These are phyloP conservation scores for Apamea crenata DNA, from an alignment of 2,888 invertebrate species.

Conservation along the genomic window DNA sequence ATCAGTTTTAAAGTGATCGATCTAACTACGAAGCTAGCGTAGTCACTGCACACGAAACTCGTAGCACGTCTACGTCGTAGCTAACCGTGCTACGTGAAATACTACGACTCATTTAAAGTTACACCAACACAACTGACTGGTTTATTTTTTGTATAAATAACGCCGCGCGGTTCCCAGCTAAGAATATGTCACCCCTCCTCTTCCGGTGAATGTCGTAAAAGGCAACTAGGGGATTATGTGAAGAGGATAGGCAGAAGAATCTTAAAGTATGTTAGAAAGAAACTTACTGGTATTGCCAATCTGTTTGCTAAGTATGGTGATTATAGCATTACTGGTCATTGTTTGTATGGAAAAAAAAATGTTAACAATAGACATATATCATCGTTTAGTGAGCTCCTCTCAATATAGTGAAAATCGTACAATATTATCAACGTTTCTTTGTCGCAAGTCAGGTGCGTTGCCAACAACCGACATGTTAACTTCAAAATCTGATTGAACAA, in stretches of 20 bases:
- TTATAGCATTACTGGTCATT: background rate
- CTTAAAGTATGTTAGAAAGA: conserved; percentile 6
- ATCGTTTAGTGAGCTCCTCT: too few species aligned
- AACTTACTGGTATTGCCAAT: background rate
- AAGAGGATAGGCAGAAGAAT: conserved; percentile 11
- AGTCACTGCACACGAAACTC: conserved; percentile 47
- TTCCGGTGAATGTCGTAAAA: conserved; percentile 22
- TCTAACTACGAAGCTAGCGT: conserved; percentile 49
- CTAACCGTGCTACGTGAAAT: conserved; percentile 48
- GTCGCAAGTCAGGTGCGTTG: background rate
- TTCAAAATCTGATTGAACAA: conserved; percentile 34
- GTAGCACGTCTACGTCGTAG: conserved; percentile 60
- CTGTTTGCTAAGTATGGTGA: background rate
- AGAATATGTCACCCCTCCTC: conserved; percentile 41
- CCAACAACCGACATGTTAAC: conserved; percentile 10
- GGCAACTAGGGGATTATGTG: conserved; percentile 35
- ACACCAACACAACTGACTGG: conserved; percentile 36
- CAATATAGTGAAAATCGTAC: background rate
- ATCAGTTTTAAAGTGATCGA: conserved; percentile 57
- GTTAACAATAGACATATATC: background rate
- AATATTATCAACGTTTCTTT: background rate
- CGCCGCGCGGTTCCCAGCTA: conserved; percentile 24
- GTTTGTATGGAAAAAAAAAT: background rate
- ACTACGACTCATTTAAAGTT: conserved; percentile 58
- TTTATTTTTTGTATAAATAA: conserved; percentile 48